Base-by-base conservation (phyloP, 2,797 vertebrate species). In the Lycodopsis pacificus region DNA sequence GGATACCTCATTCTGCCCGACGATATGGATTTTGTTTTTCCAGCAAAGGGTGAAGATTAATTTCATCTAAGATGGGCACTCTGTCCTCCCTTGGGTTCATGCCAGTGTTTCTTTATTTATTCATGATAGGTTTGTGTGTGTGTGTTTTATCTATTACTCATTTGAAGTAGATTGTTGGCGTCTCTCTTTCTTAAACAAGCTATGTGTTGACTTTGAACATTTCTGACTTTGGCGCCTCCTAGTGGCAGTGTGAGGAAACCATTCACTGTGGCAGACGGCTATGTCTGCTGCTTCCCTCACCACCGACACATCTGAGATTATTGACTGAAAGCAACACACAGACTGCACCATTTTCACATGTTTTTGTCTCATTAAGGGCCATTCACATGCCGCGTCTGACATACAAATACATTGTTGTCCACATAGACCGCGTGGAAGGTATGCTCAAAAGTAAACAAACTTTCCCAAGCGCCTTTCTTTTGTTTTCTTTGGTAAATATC, bases 1-100 rank as follows among this genome's bases (percentile, higher is more conserved):
- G 71, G 70, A 64, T 67, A 30, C 25, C 38, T 80, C 58, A 64
- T 57, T 77, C 53, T 49, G 13, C 57, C 36, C 40, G 22, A 19
- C 15, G n/a, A 27, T 44, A 15, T 51, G 25, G 20, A 3, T 56
- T 22, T 20, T 17, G 14, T 51, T 70, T 34, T 61, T 36, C 30
- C 22, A 48, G 36, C 4, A 22, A 30, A 46, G 34, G 49, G 46
- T 32, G 34, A 49, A 5, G 2, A n/a, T 53, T 42, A 4, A 51
- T 34, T 69, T 57, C 32, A 51, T 70, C 61, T 51, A 13, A 36
- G 44, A 66, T 48, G 14, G 27, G 17, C 27, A 8, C 12, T 15
- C 7, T 53, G 40, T 56, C n/a, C 1, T 42, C 63, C 62, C 5
- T 58, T 64, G 7, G 13, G 10, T 68, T 74, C 12, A 57, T 40